phyloP scores from a whole-genome alignment of 2,113 vertebrate species.

The Casuarius casuarius region DNA sequence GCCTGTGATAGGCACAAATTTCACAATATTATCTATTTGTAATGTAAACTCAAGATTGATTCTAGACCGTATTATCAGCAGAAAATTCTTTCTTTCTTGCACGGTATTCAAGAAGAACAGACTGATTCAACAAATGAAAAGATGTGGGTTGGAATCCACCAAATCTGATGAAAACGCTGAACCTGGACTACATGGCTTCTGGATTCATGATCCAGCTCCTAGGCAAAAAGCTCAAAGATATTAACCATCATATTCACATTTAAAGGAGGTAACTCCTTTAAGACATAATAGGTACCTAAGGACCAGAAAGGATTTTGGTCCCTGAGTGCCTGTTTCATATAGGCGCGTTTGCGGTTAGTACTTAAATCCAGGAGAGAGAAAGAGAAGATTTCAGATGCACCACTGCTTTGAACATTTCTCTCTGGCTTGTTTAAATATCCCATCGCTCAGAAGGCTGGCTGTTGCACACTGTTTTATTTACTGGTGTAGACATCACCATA shows the following conservation, averaged over 20 bases:
- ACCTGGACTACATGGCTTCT: not conserved
- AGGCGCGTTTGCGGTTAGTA: not conserved
- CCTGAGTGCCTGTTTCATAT: not conserved
- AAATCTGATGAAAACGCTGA: not conserved
- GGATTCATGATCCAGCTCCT: not conserved
- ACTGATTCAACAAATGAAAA: not conserved
- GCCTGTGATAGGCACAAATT: not conserved
- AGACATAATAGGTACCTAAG: not conserved
- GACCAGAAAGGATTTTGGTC: not conserved
- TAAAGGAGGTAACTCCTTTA: not conserved
- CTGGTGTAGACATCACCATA: not conserved
- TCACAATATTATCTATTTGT: not conserved
- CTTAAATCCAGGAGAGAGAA: not conserved
- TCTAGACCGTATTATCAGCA: not conserved
- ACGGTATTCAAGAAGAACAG: not conserved
- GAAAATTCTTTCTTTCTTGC: not conserved
- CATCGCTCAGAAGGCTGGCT: not conserved
- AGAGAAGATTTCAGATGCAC: not conserved
- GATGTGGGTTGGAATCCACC: not conserved
- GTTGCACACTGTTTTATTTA: slow-evolving; percentile 17
- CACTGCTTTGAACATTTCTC: not conserved
- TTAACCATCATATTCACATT: not conserved
- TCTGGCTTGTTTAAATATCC: not conserved
- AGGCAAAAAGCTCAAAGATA: not conserved
- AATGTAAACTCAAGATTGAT: not conserved